Percentiles rank a stretch among this genome's conserved stretches.
Conservation (phyloP, 1,140 invertebrate genomes). For the Drosophila carrolli region DNA sequence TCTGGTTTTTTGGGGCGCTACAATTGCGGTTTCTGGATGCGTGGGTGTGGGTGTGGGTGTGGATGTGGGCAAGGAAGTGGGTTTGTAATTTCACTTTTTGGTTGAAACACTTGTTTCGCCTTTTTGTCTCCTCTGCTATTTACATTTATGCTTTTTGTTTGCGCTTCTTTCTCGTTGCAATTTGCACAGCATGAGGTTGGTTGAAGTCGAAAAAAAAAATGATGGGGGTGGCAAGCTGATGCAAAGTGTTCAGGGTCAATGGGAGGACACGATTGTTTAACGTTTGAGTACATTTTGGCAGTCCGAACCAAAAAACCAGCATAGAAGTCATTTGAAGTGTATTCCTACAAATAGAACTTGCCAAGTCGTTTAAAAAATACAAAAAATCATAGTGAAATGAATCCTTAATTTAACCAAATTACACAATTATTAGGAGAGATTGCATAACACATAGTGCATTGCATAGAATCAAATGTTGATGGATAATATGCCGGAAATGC, state of each 20-base stretch:
- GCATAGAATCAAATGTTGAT: background rate
- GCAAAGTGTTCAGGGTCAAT: constrained; percentile 39
- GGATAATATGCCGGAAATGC: background rate
- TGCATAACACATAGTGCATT: too few relatives aligned
- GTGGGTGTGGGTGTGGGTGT: background rate
- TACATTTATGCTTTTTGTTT: constrained; percentile 12
- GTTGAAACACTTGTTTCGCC: constrained; percentile 5
- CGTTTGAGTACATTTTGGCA: background rate
- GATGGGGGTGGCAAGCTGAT: background rate
- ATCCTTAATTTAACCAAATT: too few relatives aligned
- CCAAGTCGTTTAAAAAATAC: too few relatives aligned
- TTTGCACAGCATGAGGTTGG: constrained; percentile 24
- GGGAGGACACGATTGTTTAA: background rate
- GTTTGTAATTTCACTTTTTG: constrained; percentile 56
- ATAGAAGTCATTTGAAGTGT: too few relatives aligned
- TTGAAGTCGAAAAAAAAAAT: background rate
- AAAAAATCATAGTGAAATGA: too few relatives aligned
- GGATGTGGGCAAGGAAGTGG: constrained; percentile 11
- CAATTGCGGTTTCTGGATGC: constrained; percentile 2
- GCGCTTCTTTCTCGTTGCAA: constrained; percentile 6
- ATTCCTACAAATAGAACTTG: background rate
- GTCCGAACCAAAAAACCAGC: too few relatives aligned
- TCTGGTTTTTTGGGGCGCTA: constrained; percentile 60
- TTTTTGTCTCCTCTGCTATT: constrained; percentile 15
- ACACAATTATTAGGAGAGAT: too few relatives aligned